Evolutionary conservation across 2,888 invertebrate genomes (phyloP).

Genomic region (Antheraea assamensis): DNA sequence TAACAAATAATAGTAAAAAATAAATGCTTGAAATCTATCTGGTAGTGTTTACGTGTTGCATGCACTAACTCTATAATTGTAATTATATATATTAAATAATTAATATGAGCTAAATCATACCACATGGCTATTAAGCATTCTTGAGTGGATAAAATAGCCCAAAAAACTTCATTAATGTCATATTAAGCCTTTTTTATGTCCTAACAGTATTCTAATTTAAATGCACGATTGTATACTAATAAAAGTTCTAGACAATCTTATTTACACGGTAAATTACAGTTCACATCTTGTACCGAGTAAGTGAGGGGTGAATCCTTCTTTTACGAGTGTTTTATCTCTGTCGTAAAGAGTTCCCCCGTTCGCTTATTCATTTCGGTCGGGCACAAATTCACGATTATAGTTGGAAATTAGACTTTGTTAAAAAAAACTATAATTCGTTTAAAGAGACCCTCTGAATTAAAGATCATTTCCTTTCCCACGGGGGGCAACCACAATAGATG

Average conservation of each 20-base stretch:
- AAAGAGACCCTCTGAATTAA: too few species aligned
- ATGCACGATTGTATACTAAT: neutral
- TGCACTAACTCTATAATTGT: too few species aligned
- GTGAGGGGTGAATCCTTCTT: conserved; percentile 24
- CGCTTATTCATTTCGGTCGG: conserved; percentile 22
- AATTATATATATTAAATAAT: neutral
- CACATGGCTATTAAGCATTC: neutral
- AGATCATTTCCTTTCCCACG: too few species aligned
- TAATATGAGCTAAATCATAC: neutral
- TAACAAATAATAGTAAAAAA: too few species aligned
- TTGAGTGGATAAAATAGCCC: neutral
- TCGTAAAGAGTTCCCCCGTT: conserved; percentile 36
- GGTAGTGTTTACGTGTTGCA: too few species aligned
- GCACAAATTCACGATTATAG: neutral
- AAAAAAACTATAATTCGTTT: neutral
- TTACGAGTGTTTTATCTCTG: conserved; percentile 33
- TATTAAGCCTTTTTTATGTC: neutral
- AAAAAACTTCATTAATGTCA: neutral
- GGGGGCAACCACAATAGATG: too few species aligned
- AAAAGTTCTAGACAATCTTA: conserved; percentile 1
- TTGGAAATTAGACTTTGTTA: neutral
- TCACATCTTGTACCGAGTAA: conserved; percentile 24
- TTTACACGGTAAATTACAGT: conserved; percentile 21
- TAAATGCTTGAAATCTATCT: too few species aligned
- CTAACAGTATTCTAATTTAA: neutral